Base-by-base conservation (phyloP, 1,140 invertebrate species). In the Idris sp. region DNA sequence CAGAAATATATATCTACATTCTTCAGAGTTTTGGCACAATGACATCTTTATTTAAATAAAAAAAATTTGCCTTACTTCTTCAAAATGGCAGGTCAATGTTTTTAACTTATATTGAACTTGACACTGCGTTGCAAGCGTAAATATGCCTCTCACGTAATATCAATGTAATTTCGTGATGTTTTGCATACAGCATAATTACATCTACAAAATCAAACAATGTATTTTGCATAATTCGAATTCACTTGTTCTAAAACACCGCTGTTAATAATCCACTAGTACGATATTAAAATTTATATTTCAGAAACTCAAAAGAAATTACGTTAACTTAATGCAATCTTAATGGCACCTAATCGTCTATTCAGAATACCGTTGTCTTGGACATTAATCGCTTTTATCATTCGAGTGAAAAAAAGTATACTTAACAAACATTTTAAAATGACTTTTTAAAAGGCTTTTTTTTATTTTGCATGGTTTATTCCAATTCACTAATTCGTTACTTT, bases 91-190 rank as follows among this genome's bases (percentile, higher is more conserved):
- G 10, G 3, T 44, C 43, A 8, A 68, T 51, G 64, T 36, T 58
- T 43, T 18, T 31, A 10, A 35, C 28, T 51, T 59, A n/a, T n/a
- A 59, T 69, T 69, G 65, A 36, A 36, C 28, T 8, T 7, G 13
- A 2, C 28, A 38, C 30, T 25, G 38, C n/a, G n/a, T n/a, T n/a
- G 43, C 59, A 11, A 36, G 38, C 53, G 46, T 40, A 54, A 61
- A 53, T 64, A 72, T 64, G 48, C 49, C 30, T 56, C 58, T 62
- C 67, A 62, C 58, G 56, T 71, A 56, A 62, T 41, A 56, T 33
- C 67, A 40, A 33, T 48, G 67, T 41, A 61, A 61, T 61, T 61
- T 40, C 56, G 19, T 40, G 53, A 59, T 48, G 54, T 68, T 69
- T 69, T 59, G 53, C 65, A 59, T 59, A 53, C 53, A 44, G 13